Evolutionary conservation across 2,888 invertebrate species (phyloP).

Genomic region (Ephialtes manifestator): DNA sequence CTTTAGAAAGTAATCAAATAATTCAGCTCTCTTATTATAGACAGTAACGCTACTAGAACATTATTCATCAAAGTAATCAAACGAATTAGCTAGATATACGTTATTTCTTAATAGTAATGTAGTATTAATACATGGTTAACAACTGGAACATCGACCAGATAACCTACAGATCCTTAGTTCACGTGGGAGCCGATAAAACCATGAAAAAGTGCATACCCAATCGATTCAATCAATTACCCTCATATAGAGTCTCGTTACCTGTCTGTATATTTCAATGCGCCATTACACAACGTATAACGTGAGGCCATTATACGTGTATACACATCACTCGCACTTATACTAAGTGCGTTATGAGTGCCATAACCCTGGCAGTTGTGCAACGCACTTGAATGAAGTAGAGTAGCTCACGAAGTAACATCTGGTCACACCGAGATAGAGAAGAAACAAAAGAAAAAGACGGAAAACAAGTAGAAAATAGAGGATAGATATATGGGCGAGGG

Average conservation of each 20-base stretch:
- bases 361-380: conserved; percentile 34
- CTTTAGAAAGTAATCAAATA: no score
- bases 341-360: conserved; percentile 30
- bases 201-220: conserved; percentile 13
- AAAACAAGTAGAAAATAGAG: conserved; percentile 12
- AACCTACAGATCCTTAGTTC: conserved; percentile 18
- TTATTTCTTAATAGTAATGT: background rate
- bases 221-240: conserved; percentile 31
- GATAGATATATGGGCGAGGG: conserved; percentile 3
- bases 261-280: conserved; percentile 10
- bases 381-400: conserved; percentile 38
- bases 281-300: conserved; percentile 16
- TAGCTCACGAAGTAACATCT: conserved; percentile 41
- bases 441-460: conserved; percentile 22
- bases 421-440: conserved; percentile 17
- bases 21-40: no score
- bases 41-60: no score
- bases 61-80: background rate
- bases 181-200: conserved; percentile 17
- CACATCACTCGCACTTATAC: conserved; percentile 28
- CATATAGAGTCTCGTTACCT: conserved; percentile 11
- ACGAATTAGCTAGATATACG: background rate
- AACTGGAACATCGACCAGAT: background rate
- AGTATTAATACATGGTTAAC: background rate
- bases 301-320: conserved; percentile 1